A percentile compares a stretch with the other conserved stretches of the same genome.
phyloP scores from a whole-genome alignment of 2,113 vertebrate genomes.

The Murina feae region DNA sequence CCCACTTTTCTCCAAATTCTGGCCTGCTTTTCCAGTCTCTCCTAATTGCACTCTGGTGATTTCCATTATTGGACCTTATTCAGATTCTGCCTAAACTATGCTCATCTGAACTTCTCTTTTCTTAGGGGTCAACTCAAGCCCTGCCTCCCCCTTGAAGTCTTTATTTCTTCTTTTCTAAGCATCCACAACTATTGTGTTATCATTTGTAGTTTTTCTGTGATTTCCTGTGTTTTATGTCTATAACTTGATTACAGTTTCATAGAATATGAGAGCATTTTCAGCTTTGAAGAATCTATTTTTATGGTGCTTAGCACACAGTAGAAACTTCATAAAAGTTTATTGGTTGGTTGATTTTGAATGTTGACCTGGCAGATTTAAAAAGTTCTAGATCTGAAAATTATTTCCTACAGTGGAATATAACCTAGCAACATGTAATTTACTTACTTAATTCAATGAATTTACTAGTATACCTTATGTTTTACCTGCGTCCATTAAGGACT shows the following conservation, averaged over 20 bases:
- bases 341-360: background rate
- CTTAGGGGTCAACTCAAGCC: background rate
- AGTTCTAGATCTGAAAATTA: background rate
- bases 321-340: background rate
- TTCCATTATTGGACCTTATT: background rate
- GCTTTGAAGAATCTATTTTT: background rate
- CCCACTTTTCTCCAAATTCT: background rate
- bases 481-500: constrained; percentile 5
- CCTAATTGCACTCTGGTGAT: background rate
- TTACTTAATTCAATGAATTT: constrained; percentile 33
- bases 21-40: background rate
- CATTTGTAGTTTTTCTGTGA: background rate
- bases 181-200: background rate
- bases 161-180: background rate
- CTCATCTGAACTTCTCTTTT: background rate
- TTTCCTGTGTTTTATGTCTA: background rate
- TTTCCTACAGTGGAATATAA: background rate
- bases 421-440: background rate
- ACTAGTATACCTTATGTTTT: background rate
- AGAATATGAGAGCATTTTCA: background rate
- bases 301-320: background rate
- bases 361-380: background rate
- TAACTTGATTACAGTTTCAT: background rate
- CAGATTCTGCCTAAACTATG: background rate
- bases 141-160: background rate